Evolutionary conservation across 2,113 vertebrate species (phyloP).

Genomic region (Amphilophus citrinellus): DNA sequence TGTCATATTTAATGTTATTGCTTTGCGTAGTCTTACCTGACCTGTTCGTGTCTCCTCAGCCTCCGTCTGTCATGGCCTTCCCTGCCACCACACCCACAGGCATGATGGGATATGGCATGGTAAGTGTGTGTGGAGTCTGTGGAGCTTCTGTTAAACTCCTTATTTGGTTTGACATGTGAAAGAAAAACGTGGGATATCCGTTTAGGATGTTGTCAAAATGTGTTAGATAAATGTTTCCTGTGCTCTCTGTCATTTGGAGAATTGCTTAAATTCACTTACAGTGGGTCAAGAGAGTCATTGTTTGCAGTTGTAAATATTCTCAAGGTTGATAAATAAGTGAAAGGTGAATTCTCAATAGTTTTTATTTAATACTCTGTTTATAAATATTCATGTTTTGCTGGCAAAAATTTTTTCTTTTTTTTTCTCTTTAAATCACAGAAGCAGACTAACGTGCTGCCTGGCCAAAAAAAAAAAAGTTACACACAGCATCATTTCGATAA

Average conservation of each 20-base stretch:
- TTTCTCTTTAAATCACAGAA: not conserved
- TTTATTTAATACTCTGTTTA: not conserved
- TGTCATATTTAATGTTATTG: not conserved
- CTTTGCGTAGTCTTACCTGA: not conserved
- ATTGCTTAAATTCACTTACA: not conserved
- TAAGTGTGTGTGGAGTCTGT: conserved; percentile 76
- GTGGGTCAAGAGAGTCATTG: conserved; percentile 9
- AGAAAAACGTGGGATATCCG: not conserved
- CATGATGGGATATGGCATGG: conserved; percentile 96
- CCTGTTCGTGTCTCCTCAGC: conserved; percentile 77
- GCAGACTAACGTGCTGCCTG: too few relatives aligned
- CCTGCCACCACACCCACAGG: conserved; percentile 97
- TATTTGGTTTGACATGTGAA: not conserved
- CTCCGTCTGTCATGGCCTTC: conserved; percentile 95
- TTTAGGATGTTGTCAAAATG: not conserved
- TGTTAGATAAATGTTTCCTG: not conserved
- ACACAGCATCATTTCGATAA: too few relatives aligned
- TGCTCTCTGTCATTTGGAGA: not conserved
- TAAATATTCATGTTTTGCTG: not conserved
- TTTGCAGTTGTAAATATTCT: not conserved
- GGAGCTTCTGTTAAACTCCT: not conserved
- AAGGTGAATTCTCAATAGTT: not conserved
- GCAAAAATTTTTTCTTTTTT: not conserved
- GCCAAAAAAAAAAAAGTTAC: too few relatives aligned
- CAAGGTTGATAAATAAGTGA: not conserved